Evolutionary conservation across 2,797 vertebrate genomes (phyloP), one percentile per base, ranked within the genome.

Genomic region (Acanthornis magna): DNA sequence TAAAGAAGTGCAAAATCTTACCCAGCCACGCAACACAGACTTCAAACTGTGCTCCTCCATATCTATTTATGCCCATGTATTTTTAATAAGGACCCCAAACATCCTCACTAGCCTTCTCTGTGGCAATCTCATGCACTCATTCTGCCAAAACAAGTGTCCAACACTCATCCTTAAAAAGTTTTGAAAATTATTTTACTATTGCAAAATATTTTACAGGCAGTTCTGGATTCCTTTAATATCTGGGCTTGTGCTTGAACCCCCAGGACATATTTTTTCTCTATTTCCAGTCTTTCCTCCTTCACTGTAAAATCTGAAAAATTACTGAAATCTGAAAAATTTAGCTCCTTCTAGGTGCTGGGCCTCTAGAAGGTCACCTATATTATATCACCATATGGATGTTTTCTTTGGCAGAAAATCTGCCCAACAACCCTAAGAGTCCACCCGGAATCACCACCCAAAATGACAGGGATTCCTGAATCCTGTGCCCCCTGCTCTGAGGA

Each of bases 81-180:
- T 80, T 89, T 92, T 82, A 87, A 73, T 8, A 60, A 60, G 51
- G 51, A 58, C 45, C 61, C 54, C 58, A 94, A 60, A 85, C 48
- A 51, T 51, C 67, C 70, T 65, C 27, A 40, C 16, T 74, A 91
- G 66, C 21, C 66, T 57, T 54, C 72, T 61, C 62, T 47, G 8
- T 26, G 80, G 83, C 65, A 65, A 43, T 84, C 58, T 36, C 77
- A 45, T 30, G 30, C 18, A 30, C 11, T 34, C 60, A 77, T 42
- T 76, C 67, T 82, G 91, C 87, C 94, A 94, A 82, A 5, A 4
- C n/a, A 87, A 66, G n/a, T 68, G 82, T 87, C 85, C 84, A 92
- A n/a, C 71, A 30, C 21, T 80, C 57, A 71, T 14, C 26, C 77
- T 67, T 19, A 43, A 91, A 67, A 85, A 34, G 50, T 63, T 88